phyloP scores from a whole-genome alignment of 2,113 vertebrate genomes.

The Aptenodytes patagonicus region DNA sequence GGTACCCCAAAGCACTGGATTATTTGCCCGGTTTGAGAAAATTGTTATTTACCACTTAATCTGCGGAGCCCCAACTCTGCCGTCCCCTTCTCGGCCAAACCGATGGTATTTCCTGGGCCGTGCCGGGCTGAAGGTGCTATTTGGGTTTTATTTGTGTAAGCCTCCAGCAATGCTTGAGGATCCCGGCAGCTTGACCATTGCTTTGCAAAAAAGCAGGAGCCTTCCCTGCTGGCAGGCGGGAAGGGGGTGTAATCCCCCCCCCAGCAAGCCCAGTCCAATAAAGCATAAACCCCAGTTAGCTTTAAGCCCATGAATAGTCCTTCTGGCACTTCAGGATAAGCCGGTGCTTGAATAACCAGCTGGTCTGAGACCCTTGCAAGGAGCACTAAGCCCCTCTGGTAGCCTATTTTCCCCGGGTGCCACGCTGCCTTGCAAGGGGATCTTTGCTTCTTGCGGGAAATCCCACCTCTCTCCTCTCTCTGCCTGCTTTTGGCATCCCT shows the following conservation, averaged over 20 bases:
- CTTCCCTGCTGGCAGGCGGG: background rate
- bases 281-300: background rate
- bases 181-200: background rate
- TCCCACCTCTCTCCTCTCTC: background rate
- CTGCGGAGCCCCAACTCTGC: background rate
- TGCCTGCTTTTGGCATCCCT: background rate
- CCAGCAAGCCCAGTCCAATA: background rate
- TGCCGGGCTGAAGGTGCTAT: background rate
- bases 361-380: background rate
- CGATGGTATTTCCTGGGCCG: background rate
- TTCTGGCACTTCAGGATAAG: background rate
- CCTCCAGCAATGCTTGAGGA: background rate
- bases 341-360: background rate
- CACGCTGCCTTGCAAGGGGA: background rate
- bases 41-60: background rate
- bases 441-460: background rate
- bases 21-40: background rate
- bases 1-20: background rate
- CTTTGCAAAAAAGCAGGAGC: background rate
- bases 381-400: background rate
- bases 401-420: background rate
- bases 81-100: background rate
- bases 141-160: background rate
- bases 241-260: background rate
- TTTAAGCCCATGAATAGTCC: background rate